Conservation (phyloP, 53 echinoderm and acorn worm genomes). For the Temnopleurus reevesii region DNA sequence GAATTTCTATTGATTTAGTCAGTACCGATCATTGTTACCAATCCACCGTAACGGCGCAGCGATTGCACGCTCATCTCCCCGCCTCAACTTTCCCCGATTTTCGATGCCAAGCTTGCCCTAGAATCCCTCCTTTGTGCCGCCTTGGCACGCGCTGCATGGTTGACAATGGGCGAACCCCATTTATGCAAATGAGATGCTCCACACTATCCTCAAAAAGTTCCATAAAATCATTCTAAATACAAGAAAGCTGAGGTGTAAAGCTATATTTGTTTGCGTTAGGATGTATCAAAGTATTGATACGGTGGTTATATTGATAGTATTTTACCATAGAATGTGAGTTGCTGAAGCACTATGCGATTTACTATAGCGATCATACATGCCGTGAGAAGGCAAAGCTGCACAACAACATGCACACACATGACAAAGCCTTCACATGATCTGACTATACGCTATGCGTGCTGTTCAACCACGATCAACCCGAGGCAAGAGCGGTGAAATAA, state of each 20-base stretch:
- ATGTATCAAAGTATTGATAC: slow-evolving; percentile 22
- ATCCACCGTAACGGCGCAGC: not conserved
- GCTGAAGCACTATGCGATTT: not conserved
- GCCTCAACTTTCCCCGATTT: slow-evolving; percentile 44
- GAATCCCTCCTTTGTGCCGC: slow-evolving; percentile 49
- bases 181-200: slow-evolving; percentile 83
- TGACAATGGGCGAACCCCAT: slow-evolving; percentile 28
- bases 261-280: not conserved
- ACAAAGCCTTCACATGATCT: not conserved
- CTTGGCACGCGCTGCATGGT: slow-evolving; percentile 42
- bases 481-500: slow-evolving; percentile 82
- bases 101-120: slow-evolving; percentile 49
- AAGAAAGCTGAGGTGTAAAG: not conserved
- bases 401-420: slow-evolving; percentile 1
- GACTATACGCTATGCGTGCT: slow-evolving; percentile 56
- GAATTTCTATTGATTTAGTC: no score
- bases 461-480: slow-evolving; percentile 65
- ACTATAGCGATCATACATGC: not conserved
- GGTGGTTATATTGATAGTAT: not conserved
- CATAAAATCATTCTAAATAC: slow-evolving; percentile 52
- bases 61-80: not conserved
- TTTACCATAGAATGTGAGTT: slow-evolving; percentile 43
- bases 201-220: slow-evolving; percentile 64
- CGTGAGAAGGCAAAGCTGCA: slow-evolving; percentile 35
- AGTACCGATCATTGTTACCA: not conserved